phyloP scores from a whole-genome alignment of 2,113 vertebrate genomes.

The Hippolais icterina region DNA sequence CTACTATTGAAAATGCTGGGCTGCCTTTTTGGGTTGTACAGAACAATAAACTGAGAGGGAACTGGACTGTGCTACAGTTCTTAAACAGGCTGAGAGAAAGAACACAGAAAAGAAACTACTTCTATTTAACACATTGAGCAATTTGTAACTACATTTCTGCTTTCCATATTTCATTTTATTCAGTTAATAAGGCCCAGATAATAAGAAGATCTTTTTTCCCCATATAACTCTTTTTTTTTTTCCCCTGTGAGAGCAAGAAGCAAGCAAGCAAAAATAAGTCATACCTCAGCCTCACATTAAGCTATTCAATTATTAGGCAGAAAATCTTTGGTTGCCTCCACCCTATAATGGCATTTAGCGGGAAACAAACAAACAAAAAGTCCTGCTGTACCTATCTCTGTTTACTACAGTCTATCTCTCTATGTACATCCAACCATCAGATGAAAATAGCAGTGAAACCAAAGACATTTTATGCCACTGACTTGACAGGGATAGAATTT shows the following conservation, averaged over 20 bases:
- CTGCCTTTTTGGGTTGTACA: background rate
- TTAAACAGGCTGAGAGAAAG: background rate
- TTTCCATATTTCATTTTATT: background rate
- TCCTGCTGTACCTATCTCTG: background rate
- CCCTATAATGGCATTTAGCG: accelerated
- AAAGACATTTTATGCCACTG: background rate
- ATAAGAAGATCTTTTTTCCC: background rate
- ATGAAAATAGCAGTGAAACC: background rate
- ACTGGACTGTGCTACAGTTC: background rate
- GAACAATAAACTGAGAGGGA: background rate
- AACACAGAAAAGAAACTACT: background rate
- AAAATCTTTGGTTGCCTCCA: background rate
- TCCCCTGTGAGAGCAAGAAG: background rate
- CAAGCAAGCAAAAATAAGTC: background rate
- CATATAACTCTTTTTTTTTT: background rate
- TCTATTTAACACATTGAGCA: background rate
- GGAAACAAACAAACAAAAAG: background rate
- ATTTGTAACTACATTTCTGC: background rate
- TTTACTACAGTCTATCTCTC: background rate
- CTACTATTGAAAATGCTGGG: background rate
- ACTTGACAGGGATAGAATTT: background rate
- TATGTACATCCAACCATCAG: background rate
- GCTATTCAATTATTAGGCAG: background rate
- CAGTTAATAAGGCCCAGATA: background rate
- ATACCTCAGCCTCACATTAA: background rate